Evolutionary conservation across 2,797 vertebrate genomes (phyloP).

Genomic region (Lophotriccus pileatus): DNA sequence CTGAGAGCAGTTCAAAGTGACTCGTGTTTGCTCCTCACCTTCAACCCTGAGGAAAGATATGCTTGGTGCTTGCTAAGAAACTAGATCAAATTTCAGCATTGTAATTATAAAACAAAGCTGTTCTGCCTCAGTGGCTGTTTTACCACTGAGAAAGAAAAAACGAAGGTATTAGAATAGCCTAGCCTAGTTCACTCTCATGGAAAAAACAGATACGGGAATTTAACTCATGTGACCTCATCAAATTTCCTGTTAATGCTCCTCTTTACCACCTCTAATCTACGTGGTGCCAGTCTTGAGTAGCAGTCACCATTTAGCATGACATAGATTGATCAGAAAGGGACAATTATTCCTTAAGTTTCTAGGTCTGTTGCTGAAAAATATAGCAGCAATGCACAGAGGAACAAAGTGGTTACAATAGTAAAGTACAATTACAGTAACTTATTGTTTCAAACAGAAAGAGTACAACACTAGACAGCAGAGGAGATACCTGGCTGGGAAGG

Average conservation of each 20-base stretch:
- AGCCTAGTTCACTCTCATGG: not conserved
- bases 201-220: not conserved
- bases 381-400: not conserved
- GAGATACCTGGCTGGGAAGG: constrained; percentile 79
- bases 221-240: not conserved
- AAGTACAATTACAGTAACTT: not conserved
- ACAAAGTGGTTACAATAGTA: not conserved
- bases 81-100: not conserved
- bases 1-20: constrained; percentile 84
- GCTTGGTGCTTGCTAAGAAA: not conserved
- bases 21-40: constrained; percentile 68
- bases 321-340: not conserved
- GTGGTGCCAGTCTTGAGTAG: not conserved
- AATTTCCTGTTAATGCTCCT: not conserved
- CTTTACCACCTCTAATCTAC: not conserved
- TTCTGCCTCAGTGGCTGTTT: not conserved
- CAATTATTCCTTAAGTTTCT: not conserved
- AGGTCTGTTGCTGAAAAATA: not conserved
- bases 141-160: not conserved
- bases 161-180: not conserved
- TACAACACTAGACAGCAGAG: not conserved
- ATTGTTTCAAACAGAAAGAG: not conserved
- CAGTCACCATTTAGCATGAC: not conserved
- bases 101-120: not conserved
- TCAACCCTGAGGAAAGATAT: constrained; percentile 72